phyloP scores from a whole-genome alignment of 2,888 invertebrate species.

The Pyrrhia umbra region DNA sequence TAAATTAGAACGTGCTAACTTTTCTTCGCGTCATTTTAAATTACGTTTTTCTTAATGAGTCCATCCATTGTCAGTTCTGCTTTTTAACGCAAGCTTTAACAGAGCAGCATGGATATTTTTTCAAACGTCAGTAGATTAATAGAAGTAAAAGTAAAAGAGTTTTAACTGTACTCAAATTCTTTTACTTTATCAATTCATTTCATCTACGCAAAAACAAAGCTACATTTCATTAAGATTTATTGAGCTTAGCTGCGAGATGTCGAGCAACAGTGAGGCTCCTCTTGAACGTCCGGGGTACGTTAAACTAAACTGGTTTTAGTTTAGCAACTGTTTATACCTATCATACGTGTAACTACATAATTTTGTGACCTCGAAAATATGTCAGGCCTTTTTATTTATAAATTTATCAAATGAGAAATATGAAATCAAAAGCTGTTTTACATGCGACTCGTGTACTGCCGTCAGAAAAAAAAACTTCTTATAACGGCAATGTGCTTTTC shows the following conservation, averaged over 20 bases:
- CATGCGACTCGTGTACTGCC: no score
- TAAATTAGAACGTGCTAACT: slow-evolving; percentile 22
- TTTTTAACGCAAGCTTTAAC: slow-evolving; percentile 10
- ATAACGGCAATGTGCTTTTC: background rate
- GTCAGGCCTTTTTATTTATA: background rate
- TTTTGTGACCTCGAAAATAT: background rate
- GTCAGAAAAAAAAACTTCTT: no score
- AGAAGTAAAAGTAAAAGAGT: no score
- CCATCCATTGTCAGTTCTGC: slow-evolving; percentile 10
- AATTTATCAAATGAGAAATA: background rate
- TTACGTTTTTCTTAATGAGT: slow-evolving; percentile 11
- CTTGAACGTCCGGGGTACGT: slow-evolving; percentile 9
- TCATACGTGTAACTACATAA: background rate
- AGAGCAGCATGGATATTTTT: no score
- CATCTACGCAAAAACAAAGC: background rate
- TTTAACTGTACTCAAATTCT: no score
- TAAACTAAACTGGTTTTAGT: slow-evolving; percentile 32
- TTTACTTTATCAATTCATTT: background rate
- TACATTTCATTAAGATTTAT: slow-evolving; percentile 5
- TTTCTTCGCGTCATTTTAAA: slow-evolving; percentile 13
- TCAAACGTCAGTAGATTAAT: no score
- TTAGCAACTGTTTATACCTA: slow-evolving; percentile 17
- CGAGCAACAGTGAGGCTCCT: slow-evolving; percentile 7
- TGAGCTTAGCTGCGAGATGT: slow-evolving; percentile 9
- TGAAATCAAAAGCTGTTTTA: background rate